These are phyloP conservation scores for Epinotia brunnichana DNA, from an alignment of 2,888 invertebrate genomes.

Conservation along the genomic window DNA sequence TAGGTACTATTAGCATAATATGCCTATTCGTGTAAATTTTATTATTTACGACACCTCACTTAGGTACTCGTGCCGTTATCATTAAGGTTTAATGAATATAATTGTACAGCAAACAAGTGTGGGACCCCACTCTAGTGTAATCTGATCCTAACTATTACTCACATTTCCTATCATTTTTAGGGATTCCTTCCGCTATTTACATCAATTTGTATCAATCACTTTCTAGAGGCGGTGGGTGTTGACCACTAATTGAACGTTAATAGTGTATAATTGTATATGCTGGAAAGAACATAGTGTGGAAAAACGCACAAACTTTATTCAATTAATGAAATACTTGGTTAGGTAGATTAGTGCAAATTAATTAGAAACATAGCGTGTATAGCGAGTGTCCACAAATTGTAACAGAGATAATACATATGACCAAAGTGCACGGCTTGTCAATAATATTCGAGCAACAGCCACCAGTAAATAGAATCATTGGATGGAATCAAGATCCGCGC, in stretches of 20 bases:
- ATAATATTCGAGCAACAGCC: background rate
- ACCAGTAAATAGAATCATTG: background rate
- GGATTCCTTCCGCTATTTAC: slow-evolving; percentile 38
- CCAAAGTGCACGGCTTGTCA: background rate
- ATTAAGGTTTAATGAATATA: background rate
- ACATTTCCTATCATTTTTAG: slow-evolving; percentile 35
- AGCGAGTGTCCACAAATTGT: background rate
- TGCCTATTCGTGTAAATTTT: slow-evolving; percentile 6
- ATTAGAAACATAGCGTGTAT: background rate
- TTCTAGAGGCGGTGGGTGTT: slow-evolving; percentile 33
- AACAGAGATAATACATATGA: slow-evolving; percentile 1
- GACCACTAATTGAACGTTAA: background rate
- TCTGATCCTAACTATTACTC: slow-evolving; percentile 23
- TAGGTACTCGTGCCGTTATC: background rate
- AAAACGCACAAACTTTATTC: background rate
- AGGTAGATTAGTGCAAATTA: background rate
- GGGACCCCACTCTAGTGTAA: slow-evolving; percentile 27
- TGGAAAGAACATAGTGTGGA: background rate
- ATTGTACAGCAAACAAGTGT: slow-evolving; percentile 15
- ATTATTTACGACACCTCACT: slow-evolving; percentile 12
- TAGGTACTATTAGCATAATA: slow-evolving; percentile 1
- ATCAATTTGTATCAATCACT: slow-evolving; percentile 33
- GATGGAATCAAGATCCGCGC: background rate
- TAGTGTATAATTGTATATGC: background rate
- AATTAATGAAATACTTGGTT: background rate